phyloP scores from a whole-genome alignment of 2,888 invertebrate genomes.

The Dolomedes plantarius region DNA sequence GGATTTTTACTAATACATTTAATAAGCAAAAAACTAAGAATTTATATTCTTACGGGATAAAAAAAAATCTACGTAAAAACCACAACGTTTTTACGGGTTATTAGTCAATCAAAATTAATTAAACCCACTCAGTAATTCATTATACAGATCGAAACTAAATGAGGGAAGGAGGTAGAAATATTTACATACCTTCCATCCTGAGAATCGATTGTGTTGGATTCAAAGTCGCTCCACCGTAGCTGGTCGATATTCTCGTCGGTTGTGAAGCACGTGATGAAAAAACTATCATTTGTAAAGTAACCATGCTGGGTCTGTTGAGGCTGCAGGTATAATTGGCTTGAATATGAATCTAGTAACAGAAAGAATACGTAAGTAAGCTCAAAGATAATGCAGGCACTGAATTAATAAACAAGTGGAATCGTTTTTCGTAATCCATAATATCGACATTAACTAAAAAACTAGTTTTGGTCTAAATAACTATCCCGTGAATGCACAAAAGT shows the following conservation, averaged over 20 bases:
- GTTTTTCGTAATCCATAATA: too few relatives aligned
- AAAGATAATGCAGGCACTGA: too few relatives aligned
- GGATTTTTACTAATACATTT: too few relatives aligned
- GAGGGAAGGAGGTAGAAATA: too few relatives aligned
- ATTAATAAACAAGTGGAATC: too few relatives aligned
- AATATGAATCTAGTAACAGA: slow-evolving; percentile 24
- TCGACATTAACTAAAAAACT: too few relatives aligned
- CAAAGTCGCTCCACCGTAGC: slow-evolving; percentile 43
- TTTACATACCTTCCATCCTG: slow-evolving; percentile 38
- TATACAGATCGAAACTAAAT: too few relatives aligned
- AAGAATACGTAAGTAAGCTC: not conserved
- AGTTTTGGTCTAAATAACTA: too few relatives aligned
- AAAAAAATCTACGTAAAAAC: too few relatives aligned
- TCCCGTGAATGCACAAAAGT: too few relatives aligned
- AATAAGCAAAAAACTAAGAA: too few relatives aligned
- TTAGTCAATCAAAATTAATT: not conserved
- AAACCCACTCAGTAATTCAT: not conserved
- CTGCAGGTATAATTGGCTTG: slow-evolving; percentile 58
- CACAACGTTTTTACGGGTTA: not conserved
- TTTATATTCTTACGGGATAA: too few relatives aligned
- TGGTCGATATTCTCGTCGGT: slow-evolving; percentile 55
- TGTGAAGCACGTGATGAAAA: slow-evolving; percentile 63
- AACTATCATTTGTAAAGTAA: slow-evolving; percentile 53
- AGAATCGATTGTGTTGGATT: slow-evolving; percentile 20
- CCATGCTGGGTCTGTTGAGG: slow-evolving; percentile 42